Percentiles rank a stretch among this genome's conserved stretches.
Evolutionary conservation across 1,140 invertebrate species (phyloP).

Genomic region (Chelonus insularis): DNA sequence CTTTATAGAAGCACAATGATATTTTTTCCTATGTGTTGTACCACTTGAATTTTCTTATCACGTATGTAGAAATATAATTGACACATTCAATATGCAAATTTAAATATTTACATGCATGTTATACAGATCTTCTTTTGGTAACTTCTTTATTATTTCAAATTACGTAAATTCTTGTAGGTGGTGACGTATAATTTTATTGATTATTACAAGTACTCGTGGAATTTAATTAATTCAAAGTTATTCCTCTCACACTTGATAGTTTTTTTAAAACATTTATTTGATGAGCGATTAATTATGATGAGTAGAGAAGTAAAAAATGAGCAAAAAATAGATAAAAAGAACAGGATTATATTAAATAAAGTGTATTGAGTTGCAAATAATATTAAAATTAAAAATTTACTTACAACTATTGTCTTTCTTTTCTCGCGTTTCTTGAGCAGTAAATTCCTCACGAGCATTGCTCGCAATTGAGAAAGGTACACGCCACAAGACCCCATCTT

Average conservation of each 20-base stretch:
- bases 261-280: background rate
- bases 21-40: background rate
- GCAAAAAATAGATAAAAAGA: background rate
- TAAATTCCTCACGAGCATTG: slow-evolving; percentile 71
- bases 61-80: slow-evolving; percentile 24
- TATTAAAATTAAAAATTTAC: slow-evolving; percentile 35
- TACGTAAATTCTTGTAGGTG: background rate
- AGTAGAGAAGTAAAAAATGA: too few species aligned
- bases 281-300: too few species aligned
- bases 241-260: background rate
- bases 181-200: background rate
- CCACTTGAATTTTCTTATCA: too few species aligned
- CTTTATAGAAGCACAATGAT: too few species aligned
- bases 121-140: background rate
- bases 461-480: slow-evolving; percentile 66
- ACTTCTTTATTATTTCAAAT: background rate
- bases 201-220: background rate
- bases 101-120: background rate
- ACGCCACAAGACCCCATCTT: slow-evolving; percentile 54
- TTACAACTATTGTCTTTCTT: slow-evolving; percentile 71
- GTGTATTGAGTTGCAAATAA: background rate
- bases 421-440: slow-evolving; percentile 73
- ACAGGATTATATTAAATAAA: background rate
- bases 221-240: too few species aligned
- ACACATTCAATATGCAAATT: slow-evolving; percentile 6